Evolutionary conservation across 2,888 invertebrate genomes (phyloP), one percentile per base, ranked within the genome.

Genomic region (Pachliopta kotzebuea): DNA sequence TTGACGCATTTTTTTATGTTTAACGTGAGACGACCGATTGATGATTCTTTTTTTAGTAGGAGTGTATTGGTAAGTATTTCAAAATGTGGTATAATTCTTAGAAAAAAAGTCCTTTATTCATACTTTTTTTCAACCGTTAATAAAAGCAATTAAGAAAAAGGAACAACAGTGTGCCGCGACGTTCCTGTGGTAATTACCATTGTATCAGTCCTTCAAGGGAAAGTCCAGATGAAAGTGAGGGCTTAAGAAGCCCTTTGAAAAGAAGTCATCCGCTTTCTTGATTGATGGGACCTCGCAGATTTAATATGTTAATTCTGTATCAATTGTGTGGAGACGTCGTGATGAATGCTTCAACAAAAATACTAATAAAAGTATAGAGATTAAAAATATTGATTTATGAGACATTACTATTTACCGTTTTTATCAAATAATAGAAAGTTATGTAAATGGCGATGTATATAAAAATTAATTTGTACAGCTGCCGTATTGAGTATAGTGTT

Each of bases 291-390:
- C 66, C 73, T 65, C 73, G 70, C 80, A 87, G 90, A 89, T 90
- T 90, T 88, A 88, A 84, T 90, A 90, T 90, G 90, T 81, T 90
- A 90, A 89, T 90, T 85, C 88, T 64, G 72, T 69, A 72, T 52
- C 62, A 65, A 62, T 65, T 65, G 58, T 60, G 71, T 71, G 62
- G 68, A 68, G 68, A 69, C 18, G 68, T 69, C 70, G 70, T 75
- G 70, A 74, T 75, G 72, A 71, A 76, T 73, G 76, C 70, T 73
- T 72, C 71, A 67, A 42, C 62, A 61, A 68, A 67, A 65, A 56
- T 60, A 60, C 58, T 50, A 20, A 31, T 57, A 67, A 62, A 63
- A 56, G 60, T 66, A 21, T 24, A 31, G 26, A 60, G 59, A 64
- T 64, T 66, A 66, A 67, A 67, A 63, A 69, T 63, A 67, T 68